phyloP scores from a whole-genome alignment of 1,140 invertebrate genomes.

The Drosophila setifemur region DNA sequence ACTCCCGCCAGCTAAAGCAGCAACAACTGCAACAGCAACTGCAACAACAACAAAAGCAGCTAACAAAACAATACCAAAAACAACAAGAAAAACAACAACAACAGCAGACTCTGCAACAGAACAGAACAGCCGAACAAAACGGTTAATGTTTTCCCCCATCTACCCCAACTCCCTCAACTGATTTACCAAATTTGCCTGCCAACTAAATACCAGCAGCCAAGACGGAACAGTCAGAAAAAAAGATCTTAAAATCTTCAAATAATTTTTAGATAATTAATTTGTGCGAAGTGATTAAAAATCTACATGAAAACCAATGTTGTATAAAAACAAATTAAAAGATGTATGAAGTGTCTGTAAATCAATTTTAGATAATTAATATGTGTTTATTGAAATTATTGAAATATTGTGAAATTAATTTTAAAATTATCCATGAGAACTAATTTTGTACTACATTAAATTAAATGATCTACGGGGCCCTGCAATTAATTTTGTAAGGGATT shows the following conservation, averaged over 20 bases:
- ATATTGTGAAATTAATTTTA: too few species aligned
- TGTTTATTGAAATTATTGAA: too few species aligned
- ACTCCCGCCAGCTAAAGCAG: constrained; percentile 30
- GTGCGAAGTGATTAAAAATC: too few species aligned
- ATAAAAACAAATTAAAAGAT: too few species aligned
- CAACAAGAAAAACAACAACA: neutral
- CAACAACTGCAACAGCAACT: neutral
- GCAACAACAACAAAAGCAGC: constrained; percentile 9
- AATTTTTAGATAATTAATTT: neutral
- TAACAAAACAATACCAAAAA: constrained; percentile 58
- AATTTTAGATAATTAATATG: too few species aligned
- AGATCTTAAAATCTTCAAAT: neutral
- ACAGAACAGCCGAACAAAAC: constrained; percentile 58
- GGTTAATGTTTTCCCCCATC: constrained; percentile 67
- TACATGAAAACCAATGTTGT: too few species aligned
- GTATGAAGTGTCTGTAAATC: too few species aligned
- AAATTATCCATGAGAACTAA: too few species aligned
- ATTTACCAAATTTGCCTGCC: constrained; percentile 67
- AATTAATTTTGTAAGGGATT: too few species aligned
- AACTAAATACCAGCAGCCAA: constrained; percentile 68
- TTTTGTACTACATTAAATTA: too few species aligned
- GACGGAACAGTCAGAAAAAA: neutral
- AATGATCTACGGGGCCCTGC: too few species aligned
- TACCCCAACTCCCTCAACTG: neutral
- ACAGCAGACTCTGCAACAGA: neutral